Evolutionary conservation across 2,888 invertebrate genomes (phyloP).

Genomic region (Cerceris rybyensis): DNA sequence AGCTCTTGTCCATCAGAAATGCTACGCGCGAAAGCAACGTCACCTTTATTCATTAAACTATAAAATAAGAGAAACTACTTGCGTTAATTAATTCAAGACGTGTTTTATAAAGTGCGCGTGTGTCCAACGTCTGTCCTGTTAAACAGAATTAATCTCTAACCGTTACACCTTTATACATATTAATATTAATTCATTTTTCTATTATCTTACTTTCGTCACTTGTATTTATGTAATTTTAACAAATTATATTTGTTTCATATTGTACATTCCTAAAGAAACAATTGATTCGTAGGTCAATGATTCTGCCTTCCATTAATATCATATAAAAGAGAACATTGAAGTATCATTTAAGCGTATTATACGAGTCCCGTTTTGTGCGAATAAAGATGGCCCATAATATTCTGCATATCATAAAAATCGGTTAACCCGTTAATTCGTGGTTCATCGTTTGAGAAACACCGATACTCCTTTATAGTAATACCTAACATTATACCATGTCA

Average conservation of each 20-base stretch:
- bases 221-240: slow-evolving; percentile 25
- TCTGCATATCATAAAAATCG: slow-evolving; percentile 15
- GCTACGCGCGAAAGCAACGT: slow-evolving; percentile 57
- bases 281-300: slow-evolving; percentile 14
- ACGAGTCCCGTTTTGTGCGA: slow-evolving; percentile 62
- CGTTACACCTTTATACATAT: slow-evolving; percentile 30
- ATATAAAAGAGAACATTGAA: slow-evolving; percentile 34
- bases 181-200: slow-evolving; percentile 21
- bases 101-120: background rate
- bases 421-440: slow-evolving; percentile 29
- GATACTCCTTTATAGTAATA: slow-evolving; percentile 61
- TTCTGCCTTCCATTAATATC: slow-evolving; percentile 6
- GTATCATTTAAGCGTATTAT: slow-evolving; percentile 43
- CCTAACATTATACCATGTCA: slow-evolving; percentile 68
- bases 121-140: background rate
- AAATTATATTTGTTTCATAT: slow-evolving; percentile 24
- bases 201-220: slow-evolving; percentile 15
- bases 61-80: slow-evolving; percentile 48
- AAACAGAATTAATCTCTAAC: slow-evolving; percentile 25
- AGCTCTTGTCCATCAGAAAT: slow-evolving; percentile 58
- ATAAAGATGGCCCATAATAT: slow-evolving; percentile 50
- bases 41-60: slow-evolving; percentile 59
- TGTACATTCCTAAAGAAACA: slow-evolving; percentile 38
- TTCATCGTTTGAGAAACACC: slow-evolving; percentile 72
- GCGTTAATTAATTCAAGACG: slow-evolving; percentile 28